Conservation (phyloP, 2,888 invertebrate genomes). For the Apotomis capreana region DNA sequence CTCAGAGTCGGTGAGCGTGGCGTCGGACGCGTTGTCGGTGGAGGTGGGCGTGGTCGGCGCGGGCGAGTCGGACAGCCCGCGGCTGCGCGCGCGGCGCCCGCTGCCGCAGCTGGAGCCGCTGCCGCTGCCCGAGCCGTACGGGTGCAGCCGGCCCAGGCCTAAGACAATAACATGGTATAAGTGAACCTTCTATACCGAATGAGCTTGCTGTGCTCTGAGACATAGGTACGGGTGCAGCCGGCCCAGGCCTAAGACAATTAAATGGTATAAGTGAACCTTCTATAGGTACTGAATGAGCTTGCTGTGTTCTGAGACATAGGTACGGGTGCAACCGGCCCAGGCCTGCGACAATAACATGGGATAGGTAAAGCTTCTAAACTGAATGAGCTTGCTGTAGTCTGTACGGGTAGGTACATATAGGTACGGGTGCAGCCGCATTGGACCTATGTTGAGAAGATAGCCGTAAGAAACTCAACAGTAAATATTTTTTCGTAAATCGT, state of each 20-base stretch:
- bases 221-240: slow-evolving; percentile 89
- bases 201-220: no score
- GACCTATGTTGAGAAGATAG: no score
- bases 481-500: no score
- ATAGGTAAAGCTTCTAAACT: no score
- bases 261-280: no score
- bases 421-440: no score
- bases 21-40: slow-evolving; percentile 93
- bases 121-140: slow-evolving; percentile 91
- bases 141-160: slow-evolving; percentile 92
- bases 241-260: no score
- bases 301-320: slow-evolving; percentile 46
- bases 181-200: no score
- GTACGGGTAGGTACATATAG: no score
- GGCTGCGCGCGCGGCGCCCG: slow-evolving; percentile 81
- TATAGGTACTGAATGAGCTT: no score
- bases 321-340: slow-evolving; percentile 91
- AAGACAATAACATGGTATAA: slow-evolving; percentile 54
- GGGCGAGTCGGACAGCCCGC: slow-evolving; percentile 90
- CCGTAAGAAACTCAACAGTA: no score
- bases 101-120: slow-evolving; percentile 87
- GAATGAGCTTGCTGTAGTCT: no score
- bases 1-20: slow-evolving; percentile 92
- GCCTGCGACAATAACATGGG: slow-evolving; percentile 79
- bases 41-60: slow-evolving; percentile 84